Evolutionary conservation across 2,888 invertebrate genomes (phyloP).

Genomic region (Athalia circularis): DNA sequence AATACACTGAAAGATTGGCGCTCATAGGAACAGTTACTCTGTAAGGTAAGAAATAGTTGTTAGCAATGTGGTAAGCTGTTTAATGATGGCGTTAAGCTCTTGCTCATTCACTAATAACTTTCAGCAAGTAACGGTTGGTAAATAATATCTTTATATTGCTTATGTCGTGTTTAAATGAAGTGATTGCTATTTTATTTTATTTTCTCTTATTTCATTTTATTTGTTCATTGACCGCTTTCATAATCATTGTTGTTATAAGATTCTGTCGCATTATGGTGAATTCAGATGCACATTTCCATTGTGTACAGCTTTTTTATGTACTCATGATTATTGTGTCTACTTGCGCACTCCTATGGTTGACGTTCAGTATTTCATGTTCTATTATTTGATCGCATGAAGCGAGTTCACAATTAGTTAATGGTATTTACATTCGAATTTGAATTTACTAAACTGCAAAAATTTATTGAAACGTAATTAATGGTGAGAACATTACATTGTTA

Average conservation of each 20-base stretch:
- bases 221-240: neutral
- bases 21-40: slow-evolving; percentile 74
- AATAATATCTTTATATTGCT: slow-evolving; percentile 5
- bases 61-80: slow-evolving; percentile 24
- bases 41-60: slow-evolving; percentile 55
- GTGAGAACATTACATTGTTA: neutral
- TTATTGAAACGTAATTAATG: neutral
- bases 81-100: neutral
- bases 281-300: slow-evolving; percentile 31
- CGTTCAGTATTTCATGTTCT: neutral
- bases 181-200: neutral
- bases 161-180: neutral
- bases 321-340: neutral
- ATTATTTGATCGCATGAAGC: slow-evolving; percentile 3
- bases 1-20: slow-evolving; percentile 70
- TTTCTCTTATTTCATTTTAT: neutral
- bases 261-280: slow-evolving; percentile 13
- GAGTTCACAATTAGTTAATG: neutral
- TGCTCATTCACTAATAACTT: neutral
- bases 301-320: neutral
- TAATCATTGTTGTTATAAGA: slow-evolving; percentile 2
- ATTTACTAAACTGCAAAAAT: neutral
- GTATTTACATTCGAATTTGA: slow-evolving; percentile 2
- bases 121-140: neutral
- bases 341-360: neutral